Percentiles rank a stretch among this genome's conserved stretches.
phyloP scores from a whole-genome alignment of 2,797 vertebrate species.

The Myotis myotis region DNA sequence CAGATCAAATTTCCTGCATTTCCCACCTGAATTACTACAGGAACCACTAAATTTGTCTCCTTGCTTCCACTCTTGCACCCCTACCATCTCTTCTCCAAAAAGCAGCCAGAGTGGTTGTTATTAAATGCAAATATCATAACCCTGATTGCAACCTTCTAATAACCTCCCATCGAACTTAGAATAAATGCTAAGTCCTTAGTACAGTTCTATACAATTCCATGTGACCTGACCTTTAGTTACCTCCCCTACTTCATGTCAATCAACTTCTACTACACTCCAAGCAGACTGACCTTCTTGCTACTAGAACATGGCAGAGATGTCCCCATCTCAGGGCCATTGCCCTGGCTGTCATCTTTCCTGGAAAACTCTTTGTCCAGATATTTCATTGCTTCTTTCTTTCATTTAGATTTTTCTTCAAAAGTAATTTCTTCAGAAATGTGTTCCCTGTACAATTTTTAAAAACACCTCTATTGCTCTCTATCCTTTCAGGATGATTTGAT shows the following conservation, averaged over 20 bases:
- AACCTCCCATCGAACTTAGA: background rate
- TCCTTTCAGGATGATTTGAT: background rate
- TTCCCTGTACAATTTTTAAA: background rate
- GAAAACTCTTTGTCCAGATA: background rate
- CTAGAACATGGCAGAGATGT: background rate
- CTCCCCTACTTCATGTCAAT: background rate
- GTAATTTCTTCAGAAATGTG: background rate
- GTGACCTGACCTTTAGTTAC: background rate
- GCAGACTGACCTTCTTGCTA: background rate
- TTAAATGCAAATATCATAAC: background rate
- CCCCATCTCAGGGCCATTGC: background rate
- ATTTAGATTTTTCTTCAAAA: slow-evolving; percentile 15
- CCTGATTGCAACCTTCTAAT: background rate
- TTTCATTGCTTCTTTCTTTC: background rate
- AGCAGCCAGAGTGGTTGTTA: background rate
- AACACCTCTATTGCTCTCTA: background rate
- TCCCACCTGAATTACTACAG: slow-evolving; percentile 25
- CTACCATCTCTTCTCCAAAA: background rate
- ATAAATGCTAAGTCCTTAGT: background rate
- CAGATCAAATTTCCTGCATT: background rate
- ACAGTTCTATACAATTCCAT: background rate
- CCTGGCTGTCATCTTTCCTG: background rate
- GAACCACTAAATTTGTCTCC: background rate
- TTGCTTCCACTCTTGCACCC: background rate
- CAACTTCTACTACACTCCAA: background rate